These are phyloP conservation scores for Eira barbara DNA, from an alignment of 2,113 vertebrate genomes.

Conservation along the genomic window DNA sequence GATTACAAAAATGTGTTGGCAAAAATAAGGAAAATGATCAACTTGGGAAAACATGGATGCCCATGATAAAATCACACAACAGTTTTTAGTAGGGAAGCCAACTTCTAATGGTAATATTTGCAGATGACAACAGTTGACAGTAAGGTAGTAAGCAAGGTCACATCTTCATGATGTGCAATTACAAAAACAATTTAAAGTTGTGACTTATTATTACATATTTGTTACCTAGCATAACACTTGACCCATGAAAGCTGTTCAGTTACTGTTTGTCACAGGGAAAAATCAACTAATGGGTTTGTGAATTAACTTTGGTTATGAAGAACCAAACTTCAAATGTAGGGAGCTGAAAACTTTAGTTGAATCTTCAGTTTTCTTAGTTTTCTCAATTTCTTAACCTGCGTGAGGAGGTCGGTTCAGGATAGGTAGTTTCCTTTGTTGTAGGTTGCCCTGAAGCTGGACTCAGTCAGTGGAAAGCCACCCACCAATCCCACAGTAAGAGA, in stretches of 20 bases:
- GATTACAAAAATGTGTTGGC: not conserved
- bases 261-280: not conserved
- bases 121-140: not conserved
- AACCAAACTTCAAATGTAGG: not conserved
- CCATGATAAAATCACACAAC: slow-evolving; percentile 10
- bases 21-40: not conserved
- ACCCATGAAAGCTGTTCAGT: not conserved
- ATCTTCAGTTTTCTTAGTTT: not conserved
- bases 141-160: not conserved
- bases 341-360: not conserved
- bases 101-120: not conserved
- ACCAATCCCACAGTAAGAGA: not conserved
- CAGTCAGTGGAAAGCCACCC: not conserved
- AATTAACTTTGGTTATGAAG: not conserved
- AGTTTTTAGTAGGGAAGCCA: not conserved
- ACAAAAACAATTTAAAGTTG: not conserved
- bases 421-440: not conserved
- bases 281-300: not conserved
- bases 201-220: not conserved
- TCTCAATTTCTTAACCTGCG: not conserved
- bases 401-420: not conserved
- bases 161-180: not conserved
- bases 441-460: not conserved
- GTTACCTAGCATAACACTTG: not conserved
- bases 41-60: not conserved